Percentiles rank a stretch among this genome's conserved stretches.
Evolutionary conservation across 2,113 vertebrate species (phyloP).

Genomic region (Cygnus buccinator): DNA sequence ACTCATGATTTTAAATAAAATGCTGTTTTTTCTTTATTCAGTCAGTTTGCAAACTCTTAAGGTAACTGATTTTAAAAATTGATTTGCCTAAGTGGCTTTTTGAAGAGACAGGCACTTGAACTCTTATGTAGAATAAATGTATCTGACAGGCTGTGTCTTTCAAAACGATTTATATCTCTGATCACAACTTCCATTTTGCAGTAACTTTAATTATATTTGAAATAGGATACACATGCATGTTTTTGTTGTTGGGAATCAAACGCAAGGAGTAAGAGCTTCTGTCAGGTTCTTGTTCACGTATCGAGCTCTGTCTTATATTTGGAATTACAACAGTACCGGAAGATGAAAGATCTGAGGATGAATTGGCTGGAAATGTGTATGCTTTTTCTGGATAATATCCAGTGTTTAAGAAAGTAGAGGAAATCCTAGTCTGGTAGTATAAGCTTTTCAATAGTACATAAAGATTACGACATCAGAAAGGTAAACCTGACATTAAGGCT

Average conservation of each 20-base stretch:
- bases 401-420: constrained; percentile 84
- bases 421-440: constrained; percentile 90
- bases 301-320: constrained; percentile 61
- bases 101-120: constrained; percentile 36
- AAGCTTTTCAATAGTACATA: constrained; percentile 89
- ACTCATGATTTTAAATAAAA: constrained; percentile 36
- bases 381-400: constrained; percentile 85
- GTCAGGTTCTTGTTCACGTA: constrained; percentile 8
- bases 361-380: constrained; percentile 70
- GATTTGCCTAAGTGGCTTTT: constrained; percentile 9
- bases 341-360: constrained; percentile 65
- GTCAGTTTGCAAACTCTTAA: constrained; percentile 44
- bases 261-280: constrained; percentile 32
- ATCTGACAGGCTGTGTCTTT: constrained; percentile 27
- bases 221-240: neutral
- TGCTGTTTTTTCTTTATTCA: neutral
- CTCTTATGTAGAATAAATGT: constrained; percentile 11
- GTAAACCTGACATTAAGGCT: constrained; percentile 87
- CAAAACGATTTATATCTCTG: constrained; percentile 10
- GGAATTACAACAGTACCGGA: constrained; percentile 51
- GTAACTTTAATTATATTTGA: constrained; percentile 52
- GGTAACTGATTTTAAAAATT: neutral
- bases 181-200: constrained; percentile 34
- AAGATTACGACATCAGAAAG: constrained; percentile 93
- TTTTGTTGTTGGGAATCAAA: constrained; percentile 53